phyloP scores from a whole-genome alignment of 2,113 vertebrate species.

The Myxocyprinus asiaticus region DNA sequence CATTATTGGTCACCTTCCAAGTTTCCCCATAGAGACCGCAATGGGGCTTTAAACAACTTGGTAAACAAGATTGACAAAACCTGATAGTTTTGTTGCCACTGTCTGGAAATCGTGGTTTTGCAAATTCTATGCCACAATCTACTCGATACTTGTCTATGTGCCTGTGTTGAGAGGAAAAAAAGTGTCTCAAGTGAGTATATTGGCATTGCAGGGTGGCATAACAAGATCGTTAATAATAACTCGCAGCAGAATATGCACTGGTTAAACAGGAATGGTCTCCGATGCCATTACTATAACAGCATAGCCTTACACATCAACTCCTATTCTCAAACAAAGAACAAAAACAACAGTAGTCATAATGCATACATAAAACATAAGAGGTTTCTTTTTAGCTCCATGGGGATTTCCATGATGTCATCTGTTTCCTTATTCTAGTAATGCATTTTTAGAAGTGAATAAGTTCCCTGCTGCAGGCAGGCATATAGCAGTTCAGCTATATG shows the following conservation, averaged over 20 bases:
- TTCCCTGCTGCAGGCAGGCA: slow-evolving; percentile 22
- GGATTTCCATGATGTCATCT: slow-evolving; percentile 60
- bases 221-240: slow-evolving; percentile 11
- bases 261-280: slow-evolving; percentile 63
- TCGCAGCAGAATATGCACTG: slow-evolving; percentile 57
- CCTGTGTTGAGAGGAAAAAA: too few species aligned
- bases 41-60: neutral
- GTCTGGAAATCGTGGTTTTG: neutral
- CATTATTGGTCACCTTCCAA: slow-evolving; percentile 53
- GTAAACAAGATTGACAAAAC: neutral
- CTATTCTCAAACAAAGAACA: slow-evolving; percentile 48
- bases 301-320: slow-evolving; percentile 15
- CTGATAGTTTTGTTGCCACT: neutral
- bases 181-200: neutral
- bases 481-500: slow-evolving; percentile 14
- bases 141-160: neutral
- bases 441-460: slow-evolving; percentile 59
- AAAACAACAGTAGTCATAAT: slow-evolving; percentile 71
- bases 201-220: neutral
- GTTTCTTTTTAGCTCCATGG: slow-evolving; percentile 58
- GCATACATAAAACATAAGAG: slow-evolving; percentile 68
- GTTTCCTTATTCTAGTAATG: slow-evolving; percentile 62
- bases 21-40: neutral
- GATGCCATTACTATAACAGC: slow-evolving; percentile 58
- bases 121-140: neutral